A percentile compares a stretch with the other conserved stretches of the same genome.
Conservation (phyloP, 2,113 vertebrate species). For the Ploceus nigricollis region DNA sequence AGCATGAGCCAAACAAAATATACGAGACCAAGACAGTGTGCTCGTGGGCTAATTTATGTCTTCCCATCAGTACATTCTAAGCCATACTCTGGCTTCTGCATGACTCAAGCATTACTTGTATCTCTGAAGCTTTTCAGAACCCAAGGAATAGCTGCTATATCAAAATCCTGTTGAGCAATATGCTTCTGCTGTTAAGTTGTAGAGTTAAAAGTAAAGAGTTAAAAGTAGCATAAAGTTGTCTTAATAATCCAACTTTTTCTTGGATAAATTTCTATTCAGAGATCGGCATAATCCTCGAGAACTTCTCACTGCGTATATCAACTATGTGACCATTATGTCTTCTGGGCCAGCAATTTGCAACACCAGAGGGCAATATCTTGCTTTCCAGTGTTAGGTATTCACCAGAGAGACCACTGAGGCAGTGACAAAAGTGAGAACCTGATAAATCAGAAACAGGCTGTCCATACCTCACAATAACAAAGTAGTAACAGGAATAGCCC, state of each 20-base stretch:
- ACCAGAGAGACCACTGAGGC: not conserved
- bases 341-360: not conserved
- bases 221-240: not conserved
- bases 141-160: not conserved
- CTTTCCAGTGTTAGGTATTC: not conserved
- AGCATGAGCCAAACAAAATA: not conserved
- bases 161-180: not conserved
- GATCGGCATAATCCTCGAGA: rapidly evolving
- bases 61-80: not conserved
- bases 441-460: not conserved
- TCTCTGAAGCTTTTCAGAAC: not conserved
- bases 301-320: not conserved
- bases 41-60: not conserved
- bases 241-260: not conserved
- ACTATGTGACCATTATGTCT: not conserved
- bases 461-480: not conserved
- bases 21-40: not conserved
- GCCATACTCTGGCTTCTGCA: not conserved
- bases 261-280: not conserved
- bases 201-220: not conserved
- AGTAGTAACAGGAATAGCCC: not conserved
- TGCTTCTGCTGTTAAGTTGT: not conserved
- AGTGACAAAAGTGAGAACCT: not conserved
- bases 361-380: not conserved
- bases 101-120: not conserved